phyloP scores from a whole-genome alignment of 2,797 vertebrate species.

The Oryzias sinensis region DNA sequence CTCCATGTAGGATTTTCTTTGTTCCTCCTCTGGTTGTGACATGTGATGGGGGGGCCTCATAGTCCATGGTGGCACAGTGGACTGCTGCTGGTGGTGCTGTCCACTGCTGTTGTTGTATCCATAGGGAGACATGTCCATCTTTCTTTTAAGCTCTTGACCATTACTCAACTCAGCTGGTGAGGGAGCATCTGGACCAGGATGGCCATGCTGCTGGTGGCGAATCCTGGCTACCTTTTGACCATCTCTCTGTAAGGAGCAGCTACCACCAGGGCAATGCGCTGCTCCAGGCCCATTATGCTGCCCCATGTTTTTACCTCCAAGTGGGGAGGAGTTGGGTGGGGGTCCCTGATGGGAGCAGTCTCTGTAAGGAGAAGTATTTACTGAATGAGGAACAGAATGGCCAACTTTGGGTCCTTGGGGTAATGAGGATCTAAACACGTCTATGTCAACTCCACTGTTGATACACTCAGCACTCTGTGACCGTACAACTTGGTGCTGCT shows the following conservation, averaged over 20 bases:
- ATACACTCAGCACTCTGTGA: slow-evolving; percentile 85
- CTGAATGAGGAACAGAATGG: slow-evolving; percentile 84
- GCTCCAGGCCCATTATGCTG: slow-evolving; percentile 65
- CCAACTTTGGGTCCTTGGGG: slow-evolving; percentile 80
- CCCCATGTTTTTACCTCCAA: slow-evolving; percentile 71
- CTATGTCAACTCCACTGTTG: slow-evolving; percentile 76
- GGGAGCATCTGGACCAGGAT: slow-evolving; percentile 68
- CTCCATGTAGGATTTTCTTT: slow-evolving; percentile 87
- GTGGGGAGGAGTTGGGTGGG: slow-evolving; percentile 72
- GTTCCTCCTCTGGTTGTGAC: slow-evolving; percentile 81
- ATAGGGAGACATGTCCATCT: slow-evolving; percentile 85
- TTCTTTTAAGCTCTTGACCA: slow-evolving; percentile 85
- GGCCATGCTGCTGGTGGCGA: slow-evolving; percentile 91
- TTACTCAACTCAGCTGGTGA: slow-evolving; percentile 66
- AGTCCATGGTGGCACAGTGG: slow-evolving; percentile 77
- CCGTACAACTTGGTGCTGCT: slow-evolving; percentile 79
- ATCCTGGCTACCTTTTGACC: slow-evolving; percentile 94
- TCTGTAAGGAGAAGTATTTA: slow-evolving; percentile 81
- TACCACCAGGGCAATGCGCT: slow-evolving; percentile 63
- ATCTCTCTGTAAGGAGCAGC: slow-evolving; percentile 89
- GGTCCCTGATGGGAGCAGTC: slow-evolving; percentile 87
- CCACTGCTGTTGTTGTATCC: slow-evolving; percentile 81
- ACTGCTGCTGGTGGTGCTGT: slow-evolving; percentile 78
- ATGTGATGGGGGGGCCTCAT: slow-evolving; percentile 80
- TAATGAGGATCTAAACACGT: slow-evolving; percentile 79